Evolutionary conservation across 2,797 vertebrate species (phyloP), one percentile per base, ranked within the genome.

Genomic region (Silurus lanzhouensis): DNA sequence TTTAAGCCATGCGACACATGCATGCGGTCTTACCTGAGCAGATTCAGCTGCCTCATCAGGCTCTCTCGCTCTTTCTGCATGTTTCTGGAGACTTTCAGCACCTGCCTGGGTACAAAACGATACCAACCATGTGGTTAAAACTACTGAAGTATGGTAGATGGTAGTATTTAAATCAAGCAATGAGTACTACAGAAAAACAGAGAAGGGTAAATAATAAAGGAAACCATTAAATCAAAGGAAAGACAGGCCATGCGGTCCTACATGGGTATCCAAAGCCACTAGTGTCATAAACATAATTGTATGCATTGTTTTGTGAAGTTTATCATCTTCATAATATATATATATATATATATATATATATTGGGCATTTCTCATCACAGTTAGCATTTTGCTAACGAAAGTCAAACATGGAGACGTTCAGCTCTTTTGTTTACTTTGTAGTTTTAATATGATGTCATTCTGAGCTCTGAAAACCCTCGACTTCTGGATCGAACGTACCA

Each of bases 1-100:
- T 72, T 68, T 15, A 66, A 31, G 60, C 76, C 68, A 80, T 27
- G 15, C 44, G 57, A 20, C 20, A 81, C n/a, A 66, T 57, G 17
- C 19, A 38, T 10, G 1, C 22, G 5, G n/a, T 78, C 88, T 66
- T 91, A 99, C 98, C 97, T 96, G 91, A 99, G 94, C 5, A 99
- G 94, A n/a, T 97, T 96, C 89, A 99, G 94, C 83, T 99, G 98
- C 86, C 96, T 96, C 8, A 96, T 87, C 27, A 99, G 96, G 88
- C 98, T 99, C 72, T 96, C 94, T 83, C 97, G 98, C 91, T 99
- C 98, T 87, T 96, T 99, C 93, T 98, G 98, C 94, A 99, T 99
- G 92, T 99, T 99, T 90, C 92, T 96, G 7, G 97, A 98, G 85
- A 99, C 98, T 60, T 93, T 95, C 58, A 96, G 92, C 87, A 98